Evolutionary conservation across 2,797 vertebrate species (phyloP).

Genomic region (Vireo griseus): DNA sequence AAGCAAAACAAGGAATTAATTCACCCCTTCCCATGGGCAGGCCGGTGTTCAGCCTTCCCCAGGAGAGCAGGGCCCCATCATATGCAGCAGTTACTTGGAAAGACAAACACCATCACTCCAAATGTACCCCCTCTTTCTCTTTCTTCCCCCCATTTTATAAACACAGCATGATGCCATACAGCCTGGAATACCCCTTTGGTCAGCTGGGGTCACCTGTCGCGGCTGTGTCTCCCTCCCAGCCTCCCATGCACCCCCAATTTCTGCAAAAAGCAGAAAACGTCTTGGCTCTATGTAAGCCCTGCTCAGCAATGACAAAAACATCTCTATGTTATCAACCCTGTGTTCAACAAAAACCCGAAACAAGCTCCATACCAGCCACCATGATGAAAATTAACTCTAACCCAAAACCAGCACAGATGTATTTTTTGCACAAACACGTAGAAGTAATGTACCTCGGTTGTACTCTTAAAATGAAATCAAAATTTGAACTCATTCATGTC

Average conservation of each 20-base stretch:
- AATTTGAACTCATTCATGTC: background rate
- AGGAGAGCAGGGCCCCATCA: background rate
- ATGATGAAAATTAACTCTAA: background rate
- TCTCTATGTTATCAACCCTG: background rate
- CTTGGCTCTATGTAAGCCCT: background rate
- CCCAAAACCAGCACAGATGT: background rate
- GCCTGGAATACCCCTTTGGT: background rate
- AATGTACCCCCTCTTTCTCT: fast-evolving
- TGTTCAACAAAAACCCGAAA: background rate
- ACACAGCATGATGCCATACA: fast-evolving
- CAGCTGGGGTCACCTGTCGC: background rate
- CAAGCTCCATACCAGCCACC: background rate
- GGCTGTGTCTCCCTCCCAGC: background rate
- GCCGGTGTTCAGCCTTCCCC: background rate
- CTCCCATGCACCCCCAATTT: background rate
- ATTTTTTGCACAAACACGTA: background rate
- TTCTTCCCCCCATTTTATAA: background rate
- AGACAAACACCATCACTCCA: background rate
- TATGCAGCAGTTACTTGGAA: too few species aligned
- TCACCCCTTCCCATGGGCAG: background rate
- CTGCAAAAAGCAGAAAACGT: background rate
- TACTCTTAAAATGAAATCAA: background rate
- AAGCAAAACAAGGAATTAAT: background rate
- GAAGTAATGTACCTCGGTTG: background rate
- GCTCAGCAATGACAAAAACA: background rate